Percentiles rank a stretch among this genome's conserved stretches.
Conservation (phyloP, 2,888 invertebrate species). For the Drosophila heteroneura region DNA sequence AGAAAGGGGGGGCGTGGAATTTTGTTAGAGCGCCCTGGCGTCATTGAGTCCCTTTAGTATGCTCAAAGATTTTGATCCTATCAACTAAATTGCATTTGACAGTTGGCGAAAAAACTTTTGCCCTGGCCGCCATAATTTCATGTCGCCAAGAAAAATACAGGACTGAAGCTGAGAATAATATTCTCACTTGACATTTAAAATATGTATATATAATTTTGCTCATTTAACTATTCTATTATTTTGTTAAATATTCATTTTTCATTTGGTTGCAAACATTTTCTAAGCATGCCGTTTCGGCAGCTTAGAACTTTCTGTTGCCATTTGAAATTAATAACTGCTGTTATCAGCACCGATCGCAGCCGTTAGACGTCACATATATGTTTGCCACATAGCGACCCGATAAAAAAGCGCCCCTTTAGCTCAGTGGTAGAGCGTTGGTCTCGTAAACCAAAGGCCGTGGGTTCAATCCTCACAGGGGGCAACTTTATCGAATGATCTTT, state of each 20-base stretch:
- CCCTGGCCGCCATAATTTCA: conserved; percentile 63
- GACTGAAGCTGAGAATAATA: conserved; percentile 21
- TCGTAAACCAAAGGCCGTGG: conserved; percentile 76
- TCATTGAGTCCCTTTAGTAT: conserved; percentile 35
- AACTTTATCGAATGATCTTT: not conserved
- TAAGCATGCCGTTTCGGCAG: not conserved
- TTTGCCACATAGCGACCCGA: conserved; percentile 9
- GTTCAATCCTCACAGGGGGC: conserved; percentile 76
- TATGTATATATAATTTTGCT: conserved; percentile 31
- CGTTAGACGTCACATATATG: conserved; percentile 1
- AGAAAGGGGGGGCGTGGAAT: not conserved
- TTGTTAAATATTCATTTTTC: not conserved
- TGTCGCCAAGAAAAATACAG: conserved; percentile 23
- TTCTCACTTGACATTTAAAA: conserved; percentile 42
- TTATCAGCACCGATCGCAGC: conserved; percentile 50
- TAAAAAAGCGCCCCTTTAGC: conserved; percentile 63
- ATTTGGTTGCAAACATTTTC: not conserved
- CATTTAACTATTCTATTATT: too few species aligned
- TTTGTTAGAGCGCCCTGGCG: conserved; percentile 7
- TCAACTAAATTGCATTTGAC: conserved; percentile 85
- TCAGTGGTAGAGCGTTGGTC: conserved; percentile 79
- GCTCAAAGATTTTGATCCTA: conserved; percentile 83
- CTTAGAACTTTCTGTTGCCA: conserved; percentile 6
- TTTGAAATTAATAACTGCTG: not conserved
- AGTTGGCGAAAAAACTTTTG: conserved; percentile 80